Percentiles rank a stretch among this genome's conserved stretches.
These are phyloP conservation scores for Euura lappo DNA, from an alignment of 1,140 invertebrate species.

Conservation along the genomic window DNA sequence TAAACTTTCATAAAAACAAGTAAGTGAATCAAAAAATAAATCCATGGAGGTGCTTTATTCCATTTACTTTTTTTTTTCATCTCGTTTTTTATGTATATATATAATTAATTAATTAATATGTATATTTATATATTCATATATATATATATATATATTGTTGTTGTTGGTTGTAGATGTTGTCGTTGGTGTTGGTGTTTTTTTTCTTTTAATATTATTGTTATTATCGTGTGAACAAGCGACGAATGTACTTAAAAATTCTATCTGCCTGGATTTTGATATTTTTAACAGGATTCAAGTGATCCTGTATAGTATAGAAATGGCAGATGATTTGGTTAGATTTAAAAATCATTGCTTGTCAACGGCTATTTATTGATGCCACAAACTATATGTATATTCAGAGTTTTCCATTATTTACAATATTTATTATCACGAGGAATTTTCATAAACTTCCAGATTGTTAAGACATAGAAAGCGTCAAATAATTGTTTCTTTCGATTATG, in stretches of 20 bases:
- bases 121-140: constrained; percentile 22
- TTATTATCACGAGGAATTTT: constrained; percentile 25
- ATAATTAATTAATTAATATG: constrained; percentile 22
- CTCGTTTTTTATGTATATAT: background rate
- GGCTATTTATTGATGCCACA: background rate
- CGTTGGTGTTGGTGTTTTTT: too few species aligned
- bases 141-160: too few species aligned
- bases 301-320: background rate
- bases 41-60: constrained; percentile 25
- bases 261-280: background rate
- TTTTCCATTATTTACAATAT: constrained; percentile 30
- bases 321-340: background rate
- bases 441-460: constrained; percentile 1
- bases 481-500: background rate
- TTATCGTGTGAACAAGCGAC: background rate
- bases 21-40: constrained; percentile 30
- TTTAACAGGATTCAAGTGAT: too few species aligned
- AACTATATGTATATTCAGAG: background rate
- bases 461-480: constrained; percentile 9
- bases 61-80: constrained; percentile 7
- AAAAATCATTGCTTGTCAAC: background rate
- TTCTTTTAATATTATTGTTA: too few species aligned
- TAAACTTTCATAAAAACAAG: constrained; percentile 16
- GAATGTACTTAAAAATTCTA: background rate
- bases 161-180: too few species aligned